phyloP scores from a whole-genome alignment of 35 echinoderm and acorn worm species.

The Patiria miniata region DNA sequence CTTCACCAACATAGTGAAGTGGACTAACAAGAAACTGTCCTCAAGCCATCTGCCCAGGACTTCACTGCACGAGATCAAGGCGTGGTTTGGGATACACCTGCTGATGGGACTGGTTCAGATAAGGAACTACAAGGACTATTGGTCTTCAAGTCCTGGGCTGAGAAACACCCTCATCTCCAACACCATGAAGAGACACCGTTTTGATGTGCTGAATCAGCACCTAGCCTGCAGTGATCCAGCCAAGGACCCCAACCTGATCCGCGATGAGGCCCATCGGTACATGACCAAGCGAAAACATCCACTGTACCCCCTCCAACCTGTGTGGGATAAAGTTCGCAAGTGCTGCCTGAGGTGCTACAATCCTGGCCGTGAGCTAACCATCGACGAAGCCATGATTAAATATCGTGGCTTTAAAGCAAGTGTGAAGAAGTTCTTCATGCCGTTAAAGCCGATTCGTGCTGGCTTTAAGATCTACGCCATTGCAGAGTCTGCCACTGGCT shows the following conservation, averaged over 20 bases:
- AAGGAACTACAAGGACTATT: not conserved
- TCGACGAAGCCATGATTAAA: not conserved
- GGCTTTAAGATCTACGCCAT: conserved; percentile 6
- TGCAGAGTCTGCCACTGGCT: not conserved
- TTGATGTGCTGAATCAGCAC: not conserved
- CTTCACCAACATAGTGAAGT: not conserved
- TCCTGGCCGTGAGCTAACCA: not conserved
- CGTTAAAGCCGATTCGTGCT: not conserved
- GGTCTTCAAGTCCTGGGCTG: not conserved
- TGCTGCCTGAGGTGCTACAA: not conserved
- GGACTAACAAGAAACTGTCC: not conserved
- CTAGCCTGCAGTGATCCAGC: not conserved
- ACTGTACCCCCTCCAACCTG: not conserved
- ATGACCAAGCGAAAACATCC: not conserved
- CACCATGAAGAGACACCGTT: not conserved
- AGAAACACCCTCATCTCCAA: not conserved
- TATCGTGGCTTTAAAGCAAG: too few species aligned
- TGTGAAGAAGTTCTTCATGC: too few species aligned
- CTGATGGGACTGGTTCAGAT: not conserved
- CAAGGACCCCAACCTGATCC: not conserved
- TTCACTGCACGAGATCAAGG: not conserved
- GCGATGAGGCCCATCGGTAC: not conserved
- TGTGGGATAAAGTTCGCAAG: not conserved
- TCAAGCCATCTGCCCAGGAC: not conserved
- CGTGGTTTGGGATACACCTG: conserved; percentile 11